Base-by-base conservation (phyloP, 2,888 invertebrate genomes). In the Cryptocheilus praepositus region DNA sequence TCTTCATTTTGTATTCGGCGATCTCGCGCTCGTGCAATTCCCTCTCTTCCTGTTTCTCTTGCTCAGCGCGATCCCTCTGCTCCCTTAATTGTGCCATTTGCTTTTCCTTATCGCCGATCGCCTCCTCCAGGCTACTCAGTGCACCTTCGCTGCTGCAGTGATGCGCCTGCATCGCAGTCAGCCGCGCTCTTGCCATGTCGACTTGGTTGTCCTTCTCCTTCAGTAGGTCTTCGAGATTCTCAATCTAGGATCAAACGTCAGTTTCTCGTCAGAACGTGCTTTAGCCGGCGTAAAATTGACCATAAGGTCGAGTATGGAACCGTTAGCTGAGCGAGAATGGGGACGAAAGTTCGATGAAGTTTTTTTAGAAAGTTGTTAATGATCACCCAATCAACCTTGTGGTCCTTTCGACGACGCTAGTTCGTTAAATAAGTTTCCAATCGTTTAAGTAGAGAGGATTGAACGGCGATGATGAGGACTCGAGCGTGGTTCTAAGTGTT, bases 181-280 rank as follows among this genome's bases (percentile, higher is more conserved):
- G 89, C 79, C 97, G 92, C 43, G 96, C 96, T 77, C 97, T 91
- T 0, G 97, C 96, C 95, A 97, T 96, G 83, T 98, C 97, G 63
- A 99, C 95, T 91, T 98, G 98, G 89, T 97, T 97, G 88, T 99
- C 99, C 90, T 98, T 99, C 88, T 99, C 99, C 90, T 97, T 97
- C 60, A 99, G 91, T 61, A 98, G 91, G 86, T 98, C 98, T 91
- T 99, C 99, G 75, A 99, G 91, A 89, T 98, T 98, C 90, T 99
- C 99, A 86, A 99, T 96, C 97, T 99, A 44, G 18, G 65, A 59
- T 58, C 19, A 70, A 56, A 51, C 51, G 21, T 18, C 43, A n/a
- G 3, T 43, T n/a, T 18, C 4, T 11, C 28, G 43, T 25, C 7
- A 25, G 3, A 25, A 15, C 36, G 7, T 36, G 7, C 11, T 2